Percentiles rank a stretch among this genome's conserved stretches.
phyloP scores from a whole-genome alignment of 2,888 invertebrate genomes.

The Rhagonycha lutea region DNA sequence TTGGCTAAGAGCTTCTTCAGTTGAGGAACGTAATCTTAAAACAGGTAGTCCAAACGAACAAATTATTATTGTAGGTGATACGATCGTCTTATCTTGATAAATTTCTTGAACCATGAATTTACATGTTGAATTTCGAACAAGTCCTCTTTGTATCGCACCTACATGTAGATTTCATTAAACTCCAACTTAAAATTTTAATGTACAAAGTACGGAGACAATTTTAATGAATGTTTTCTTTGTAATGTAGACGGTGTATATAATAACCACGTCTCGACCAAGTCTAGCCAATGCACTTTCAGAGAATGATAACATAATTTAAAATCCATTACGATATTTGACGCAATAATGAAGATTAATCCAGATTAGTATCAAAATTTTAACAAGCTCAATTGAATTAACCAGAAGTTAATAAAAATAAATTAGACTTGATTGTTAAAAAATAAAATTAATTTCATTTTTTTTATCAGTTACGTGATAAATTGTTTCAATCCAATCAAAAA shows the following conservation, averaged over 20 bases:
- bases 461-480: neutral
- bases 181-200: neutral
- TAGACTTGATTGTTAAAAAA: neutral
- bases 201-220: neutral
- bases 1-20: neutral
- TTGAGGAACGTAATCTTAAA: neutral
- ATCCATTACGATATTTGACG: conserved; percentile 17
- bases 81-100: neutral
- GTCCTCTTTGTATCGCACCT: neutral
- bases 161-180: neutral
- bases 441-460: neutral
- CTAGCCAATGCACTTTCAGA: conserved; percentile 14
- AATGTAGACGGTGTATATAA: neutral
- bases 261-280: conserved; percentile 19
- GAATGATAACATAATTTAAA: conserved; percentile 21
- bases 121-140: neutral
- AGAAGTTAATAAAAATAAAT: neutral
- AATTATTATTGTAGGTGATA: neutral
- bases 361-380: conserved; percentile 5
- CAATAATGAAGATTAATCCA: conserved; percentile 5
- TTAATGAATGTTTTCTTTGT: neutral
- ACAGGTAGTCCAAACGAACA: neutral
- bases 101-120: neutral
- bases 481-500: neutral
- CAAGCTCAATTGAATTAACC: conserved; percentile 1